Evolutionary conservation across 2,113 vertebrate genomes (phyloP).

Genomic region (Copsychus sechellarum): DNA sequence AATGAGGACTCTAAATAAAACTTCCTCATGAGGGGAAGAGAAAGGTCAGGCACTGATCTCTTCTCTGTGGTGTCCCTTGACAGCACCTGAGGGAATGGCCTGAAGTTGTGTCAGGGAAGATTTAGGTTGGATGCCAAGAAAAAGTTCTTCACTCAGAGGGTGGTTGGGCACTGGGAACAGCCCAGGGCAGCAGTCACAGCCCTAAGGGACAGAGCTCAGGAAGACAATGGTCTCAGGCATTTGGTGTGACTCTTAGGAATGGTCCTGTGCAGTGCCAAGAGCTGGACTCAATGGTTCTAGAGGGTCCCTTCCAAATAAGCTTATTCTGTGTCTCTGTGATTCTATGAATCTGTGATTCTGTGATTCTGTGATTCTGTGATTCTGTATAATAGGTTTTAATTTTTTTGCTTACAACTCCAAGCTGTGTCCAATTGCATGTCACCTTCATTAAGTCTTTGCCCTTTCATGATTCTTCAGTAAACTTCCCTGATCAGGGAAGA

Average conservation of each 20-base stretch:
- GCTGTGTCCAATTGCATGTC: accelerated
- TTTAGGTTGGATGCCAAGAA: background rate
- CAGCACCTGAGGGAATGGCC: background rate
- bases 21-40: background rate
- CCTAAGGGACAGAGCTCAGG: too few relatives aligned
- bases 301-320: background rate
- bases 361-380: background rate
- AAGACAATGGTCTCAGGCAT: background rate
- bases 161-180: background rate
- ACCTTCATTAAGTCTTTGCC: background rate
- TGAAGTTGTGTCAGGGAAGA: background rate
- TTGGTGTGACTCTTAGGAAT: background rate
- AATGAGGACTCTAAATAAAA: background rate
- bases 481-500: background rate
- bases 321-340: background rate
- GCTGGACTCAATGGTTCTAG: background rate
- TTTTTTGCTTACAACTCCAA: background rate
- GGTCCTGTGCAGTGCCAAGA: background rate
- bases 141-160: background rate
- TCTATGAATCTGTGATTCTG: background rate
- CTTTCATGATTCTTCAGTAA: background rate
- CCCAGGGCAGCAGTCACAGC: background rate
- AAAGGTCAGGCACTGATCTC: background rate
- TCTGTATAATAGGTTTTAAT: background rate
- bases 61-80: background rate